Percentiles rank a stretch among this genome's conserved stretches.
Evolutionary conservation across 2,797 vertebrate genomes (phyloP).

Genomic region (Mus minutoides): DNA sequence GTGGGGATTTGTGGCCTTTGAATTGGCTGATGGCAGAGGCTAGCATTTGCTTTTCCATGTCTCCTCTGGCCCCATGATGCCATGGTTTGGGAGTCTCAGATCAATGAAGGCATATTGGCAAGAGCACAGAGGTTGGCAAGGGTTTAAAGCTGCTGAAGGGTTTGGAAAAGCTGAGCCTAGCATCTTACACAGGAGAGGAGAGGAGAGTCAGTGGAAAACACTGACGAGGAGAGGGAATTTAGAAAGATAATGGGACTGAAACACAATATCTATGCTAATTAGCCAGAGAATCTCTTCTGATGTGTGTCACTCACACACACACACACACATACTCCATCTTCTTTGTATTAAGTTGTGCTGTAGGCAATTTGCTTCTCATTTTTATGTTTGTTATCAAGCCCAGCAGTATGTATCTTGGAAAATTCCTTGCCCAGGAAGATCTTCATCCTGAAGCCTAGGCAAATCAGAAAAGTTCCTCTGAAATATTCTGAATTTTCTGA

Average conservation of each 20-base stretch:
- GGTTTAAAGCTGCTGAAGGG: conserved; percentile 46
- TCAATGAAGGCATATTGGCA: conserved; percentile 49
- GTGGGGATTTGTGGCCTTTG: conserved; percentile 22
- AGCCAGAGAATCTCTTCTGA: neutral
- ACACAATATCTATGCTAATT: conserved; percentile 5
- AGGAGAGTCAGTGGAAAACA: neutral
- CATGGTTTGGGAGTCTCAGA: conserved; percentile 51
- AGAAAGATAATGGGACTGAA: conserved; percentile 32
- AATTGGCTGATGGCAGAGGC: neutral
- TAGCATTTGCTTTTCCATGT: conserved; percentile 56
- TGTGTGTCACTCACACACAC: neutral
- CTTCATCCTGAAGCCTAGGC: conserved; percentile 24
- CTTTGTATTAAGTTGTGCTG: neutral
- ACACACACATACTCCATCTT: neutral
- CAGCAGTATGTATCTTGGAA: conserved; percentile 43
- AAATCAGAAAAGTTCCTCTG: conserved; percentile 40
- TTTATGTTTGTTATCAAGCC: neutral
- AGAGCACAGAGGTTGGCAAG: neutral
- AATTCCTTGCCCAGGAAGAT: conserved; percentile 48
- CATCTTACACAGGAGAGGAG: conserved; percentile 49
- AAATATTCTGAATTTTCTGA: conserved; percentile 45
- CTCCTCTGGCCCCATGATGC: neutral
- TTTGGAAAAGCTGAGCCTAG: conserved; percentile 55
- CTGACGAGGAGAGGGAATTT: neutral
- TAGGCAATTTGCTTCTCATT: conserved; percentile 14